Evolutionary conservation across 1,140 invertebrate genomes (phyloP).

Genomic region (Atta cephalotes): DNA sequence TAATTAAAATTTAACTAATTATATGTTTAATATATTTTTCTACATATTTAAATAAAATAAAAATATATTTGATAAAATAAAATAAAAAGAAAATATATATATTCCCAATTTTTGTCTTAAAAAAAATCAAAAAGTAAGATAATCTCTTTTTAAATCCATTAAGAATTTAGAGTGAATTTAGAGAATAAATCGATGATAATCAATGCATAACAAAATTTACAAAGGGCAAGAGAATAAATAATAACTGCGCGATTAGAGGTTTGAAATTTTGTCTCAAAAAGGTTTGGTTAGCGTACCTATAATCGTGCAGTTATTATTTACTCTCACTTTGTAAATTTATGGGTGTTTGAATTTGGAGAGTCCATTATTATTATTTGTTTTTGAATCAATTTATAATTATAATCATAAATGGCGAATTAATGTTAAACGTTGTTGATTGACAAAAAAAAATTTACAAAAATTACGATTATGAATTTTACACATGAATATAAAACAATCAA

Average conservation of each 20-base stretch:
- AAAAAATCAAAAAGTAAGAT: neutral
- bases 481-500: constrained; percentile 6
- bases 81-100: neutral
- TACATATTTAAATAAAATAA: neutral
- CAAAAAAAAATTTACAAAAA: neutral
- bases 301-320: too few relatives aligned
- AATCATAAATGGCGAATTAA: neutral
- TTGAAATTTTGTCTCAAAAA: too few relatives aligned
- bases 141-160: neutral
- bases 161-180: neutral
- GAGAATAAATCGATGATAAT: neutral
- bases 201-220: neutral
- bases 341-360: too few relatives aligned
- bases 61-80: constrained; percentile 4
- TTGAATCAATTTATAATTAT: neutral
- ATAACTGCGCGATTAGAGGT: too few relatives aligned
- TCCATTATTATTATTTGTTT: too few relatives aligned
- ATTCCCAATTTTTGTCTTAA: neutral
- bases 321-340: too few relatives aligned
- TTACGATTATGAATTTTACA: constrained; percentile 17
- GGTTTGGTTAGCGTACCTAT: too few relatives aligned
- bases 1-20: neutral
- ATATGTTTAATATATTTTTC: neutral
- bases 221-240: too few relatives aligned
- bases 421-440: neutral